Conservation (phyloP, 2,888 invertebrate genomes). For the Heliconius hortense region DNA sequence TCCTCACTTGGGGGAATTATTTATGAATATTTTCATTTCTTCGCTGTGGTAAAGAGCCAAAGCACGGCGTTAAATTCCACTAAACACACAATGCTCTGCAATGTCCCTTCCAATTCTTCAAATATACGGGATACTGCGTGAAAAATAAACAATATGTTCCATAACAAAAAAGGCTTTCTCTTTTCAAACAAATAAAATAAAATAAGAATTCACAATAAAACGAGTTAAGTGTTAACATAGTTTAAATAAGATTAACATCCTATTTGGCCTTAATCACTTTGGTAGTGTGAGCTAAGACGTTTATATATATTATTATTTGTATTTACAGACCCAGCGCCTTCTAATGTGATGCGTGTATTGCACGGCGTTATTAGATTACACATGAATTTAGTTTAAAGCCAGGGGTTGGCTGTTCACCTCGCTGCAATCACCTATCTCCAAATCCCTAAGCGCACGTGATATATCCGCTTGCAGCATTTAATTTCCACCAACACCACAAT, state of each 20-base stretch:
- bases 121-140: no score
- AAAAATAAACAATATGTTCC: neutral
- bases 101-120: no score
- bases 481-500: conserved; percentile 38
- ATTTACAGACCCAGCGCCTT: conserved; percentile 23
- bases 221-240: neutral
- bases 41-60: no score
- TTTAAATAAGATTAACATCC: conserved; percentile 4
- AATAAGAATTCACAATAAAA: neutral
- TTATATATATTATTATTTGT: conserved; percentile 24
- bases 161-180: no score
- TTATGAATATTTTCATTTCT: no score
- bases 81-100: no score
- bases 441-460: conserved; percentile 64
- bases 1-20: no score
- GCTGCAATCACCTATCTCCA: conserved; percentile 70
- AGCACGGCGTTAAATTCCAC: no score
- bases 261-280: conserved; percentile 1
- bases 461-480: conserved; percentile 63
- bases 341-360: conserved; percentile 28
- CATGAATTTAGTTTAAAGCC: conserved; percentile 43
- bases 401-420: conserved; percentile 60
- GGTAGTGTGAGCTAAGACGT: conserved; percentile 4
- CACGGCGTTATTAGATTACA: conserved; percentile 37
- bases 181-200: neutral